A percentile compares a stretch with the other conserved stretches of the same genome.
Evolutionary conservation across 2,888 invertebrate genomes (phyloP).

Genomic region (Hydroisotoma schaefferi): DNA sequence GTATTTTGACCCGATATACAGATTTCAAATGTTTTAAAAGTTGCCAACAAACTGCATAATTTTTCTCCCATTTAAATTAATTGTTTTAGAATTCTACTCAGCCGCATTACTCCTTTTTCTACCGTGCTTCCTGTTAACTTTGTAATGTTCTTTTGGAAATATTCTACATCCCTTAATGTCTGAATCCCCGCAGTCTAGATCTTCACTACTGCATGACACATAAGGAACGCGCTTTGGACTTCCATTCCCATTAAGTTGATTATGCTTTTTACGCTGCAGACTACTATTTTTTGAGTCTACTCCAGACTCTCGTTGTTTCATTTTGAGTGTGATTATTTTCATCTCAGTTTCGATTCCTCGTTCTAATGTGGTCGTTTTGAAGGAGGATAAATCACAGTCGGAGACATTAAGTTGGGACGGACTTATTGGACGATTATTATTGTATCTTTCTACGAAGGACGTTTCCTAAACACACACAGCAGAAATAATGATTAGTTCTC

Average conservation of each 20-base stretch:
- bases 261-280: conserved; percentile 45
- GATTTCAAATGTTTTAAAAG: no score
- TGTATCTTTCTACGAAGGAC: conserved; percentile 63
- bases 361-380: conserved; percentile 39
- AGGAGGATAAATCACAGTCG: conserved; percentile 35
- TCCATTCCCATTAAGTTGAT: conserved; percentile 29
- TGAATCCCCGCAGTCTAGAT: conserved; percentile 42
- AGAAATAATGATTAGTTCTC: background rate
- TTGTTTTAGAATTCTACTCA: conserved; percentile 6
- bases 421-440: conserved; percentile 58
- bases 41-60: no score
- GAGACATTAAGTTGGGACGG: conserved; percentile 45
- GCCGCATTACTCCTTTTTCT: conserved; percentile 38
- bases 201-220: conserved; percentile 47
- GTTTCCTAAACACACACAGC: conserved; percentile 56
- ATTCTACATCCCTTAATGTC: conserved; percentile 44
- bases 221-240: conserved; percentile 45
- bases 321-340: conserved; percentile 33
- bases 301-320: conserved; percentile 16
- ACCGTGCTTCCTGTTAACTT: conserved; percentile 47
- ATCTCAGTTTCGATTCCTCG: conserved; percentile 39
- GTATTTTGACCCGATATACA: no score
- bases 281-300: conserved; percentile 43
- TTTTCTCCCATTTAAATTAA: background rate
- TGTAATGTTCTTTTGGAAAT: conserved; percentile 48